Conservation (phyloP, 37 sponge, comb jelly and placozoan genomes). For the Halichondria panicea region DNA sequence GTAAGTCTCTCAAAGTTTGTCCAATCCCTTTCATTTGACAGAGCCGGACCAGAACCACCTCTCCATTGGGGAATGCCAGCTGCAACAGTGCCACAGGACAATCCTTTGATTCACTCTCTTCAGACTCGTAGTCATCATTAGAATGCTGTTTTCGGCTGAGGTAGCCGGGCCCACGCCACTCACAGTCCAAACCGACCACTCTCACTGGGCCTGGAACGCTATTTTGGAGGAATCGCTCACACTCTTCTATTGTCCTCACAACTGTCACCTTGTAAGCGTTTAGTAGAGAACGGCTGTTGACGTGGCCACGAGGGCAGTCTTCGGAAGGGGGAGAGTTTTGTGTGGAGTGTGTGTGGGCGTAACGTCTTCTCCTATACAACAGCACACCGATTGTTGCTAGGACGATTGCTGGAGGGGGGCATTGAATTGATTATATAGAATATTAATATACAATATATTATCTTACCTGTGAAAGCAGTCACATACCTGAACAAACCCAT, state of each 20-base stretch:
- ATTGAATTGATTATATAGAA: no score
- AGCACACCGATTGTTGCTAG: no score
- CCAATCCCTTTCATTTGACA: constrained; percentile 22
- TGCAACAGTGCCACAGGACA: constrained; percentile 69
- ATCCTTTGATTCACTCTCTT: background rate
- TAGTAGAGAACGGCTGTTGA: no score
- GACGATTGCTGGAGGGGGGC: no score
- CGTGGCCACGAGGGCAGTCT: no score
- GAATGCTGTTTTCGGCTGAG: no score
- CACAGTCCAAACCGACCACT: constrained; percentile 75
- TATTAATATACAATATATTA: no score
- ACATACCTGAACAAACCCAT: no score
- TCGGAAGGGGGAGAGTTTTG: no score
- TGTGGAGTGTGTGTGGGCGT: no score
- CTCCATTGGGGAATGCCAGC: constrained; percentile 52
- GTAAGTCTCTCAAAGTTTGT: constrained; percentile 27
- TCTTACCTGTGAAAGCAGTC: no score
- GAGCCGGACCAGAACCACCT: constrained; percentile 45
- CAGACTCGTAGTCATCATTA: background rate
- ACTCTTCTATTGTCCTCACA: background rate
- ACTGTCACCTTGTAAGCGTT: background rate
- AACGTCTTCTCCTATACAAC: no score
- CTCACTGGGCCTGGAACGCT: background rate
- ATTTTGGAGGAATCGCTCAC: background rate
- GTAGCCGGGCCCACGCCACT: constrained; percentile 41